Evolutionary conservation across 2,113 vertebrate species (phyloP).

Genomic region (Cacatua alba): DNA sequence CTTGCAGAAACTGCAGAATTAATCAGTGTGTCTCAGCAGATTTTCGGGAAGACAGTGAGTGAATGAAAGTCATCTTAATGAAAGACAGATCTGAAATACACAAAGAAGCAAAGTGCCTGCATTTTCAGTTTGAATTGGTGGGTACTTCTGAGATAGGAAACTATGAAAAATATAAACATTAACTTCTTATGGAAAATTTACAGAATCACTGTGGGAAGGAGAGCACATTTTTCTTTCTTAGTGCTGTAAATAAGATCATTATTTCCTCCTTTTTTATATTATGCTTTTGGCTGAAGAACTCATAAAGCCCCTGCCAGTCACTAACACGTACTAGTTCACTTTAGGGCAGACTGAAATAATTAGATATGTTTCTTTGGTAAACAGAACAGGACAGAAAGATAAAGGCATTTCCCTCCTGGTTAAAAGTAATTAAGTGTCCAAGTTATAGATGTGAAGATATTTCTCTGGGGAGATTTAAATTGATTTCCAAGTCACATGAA

Average conservation of each 20-base stretch:
- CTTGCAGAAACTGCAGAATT: too few relatives aligned
- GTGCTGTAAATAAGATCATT: neutral
- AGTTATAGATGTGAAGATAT: conserved; percentile 62
- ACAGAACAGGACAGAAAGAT: conserved; percentile 48
- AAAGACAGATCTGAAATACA: too few relatives aligned
- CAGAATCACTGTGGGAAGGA: neutral
- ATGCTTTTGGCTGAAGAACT: neutral
- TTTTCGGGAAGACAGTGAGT: too few relatives aligned
- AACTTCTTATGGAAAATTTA: neutral
- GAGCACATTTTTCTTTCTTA: neutral
- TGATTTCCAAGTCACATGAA: conserved; percentile 64
- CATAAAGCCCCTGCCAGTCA: neutral
- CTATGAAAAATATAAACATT: neutral
- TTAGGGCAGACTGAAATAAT: conserved; percentile 54
- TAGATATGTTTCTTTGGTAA: conserved; percentile 62
- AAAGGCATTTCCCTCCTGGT: conserved; percentile 56
- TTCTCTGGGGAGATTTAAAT: conserved; percentile 57
- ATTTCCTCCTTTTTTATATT: neutral
- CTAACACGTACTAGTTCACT: neutral
- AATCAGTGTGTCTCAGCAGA: too few relatives aligned
- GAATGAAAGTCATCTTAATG: too few relatives aligned
- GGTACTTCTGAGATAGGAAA: neutral
- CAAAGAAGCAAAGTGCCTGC: too few relatives aligned
- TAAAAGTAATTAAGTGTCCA: conserved; percentile 72
- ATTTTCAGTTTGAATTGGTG: too few relatives aligned